Base-by-base conservation (phyloP, 2,797 vertebrate species). In the Schizopygopsis pylzovi region DNA sequence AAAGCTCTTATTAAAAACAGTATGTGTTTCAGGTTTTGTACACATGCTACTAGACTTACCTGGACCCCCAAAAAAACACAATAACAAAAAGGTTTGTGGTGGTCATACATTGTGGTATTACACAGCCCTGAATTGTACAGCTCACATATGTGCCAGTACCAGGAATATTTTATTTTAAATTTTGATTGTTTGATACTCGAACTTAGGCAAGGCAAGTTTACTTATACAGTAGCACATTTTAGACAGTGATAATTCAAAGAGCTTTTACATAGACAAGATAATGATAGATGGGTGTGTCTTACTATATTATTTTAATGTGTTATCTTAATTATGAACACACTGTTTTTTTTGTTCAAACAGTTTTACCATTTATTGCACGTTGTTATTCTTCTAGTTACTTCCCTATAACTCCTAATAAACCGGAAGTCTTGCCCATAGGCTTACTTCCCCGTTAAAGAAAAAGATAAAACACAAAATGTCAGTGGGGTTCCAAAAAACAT, bases 1-100 rank as follows among this genome's bases (percentile, higher is more conserved):
- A 72, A 82, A 78, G 67, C 63, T 56, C 25, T 56, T 20, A 82
- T 83, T 63, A 75, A 71, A 43, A 87, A 85, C 13, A 85, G 28
- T 49, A 81, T 59, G 54, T 65, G 54, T 80, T 73, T 33, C 1
- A 1, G n/a, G 12, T 72, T 73, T 73, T 49, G 68, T 49, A 54
- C 33, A 52, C 56, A 22, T 52, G 45, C 28, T 73, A 43, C 68
- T 28, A 9, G 9, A 79, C 8, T 79, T 67, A 72, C 41, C 67
- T 71, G 8, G 52, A 72, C 76, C 25, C 13, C 43, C 75, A 12
- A 54, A 8, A 22, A 9, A 59, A 71, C 1, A 54, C 6, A 39
- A 39, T 6, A 39, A 47, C 5, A 63, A 52, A 73, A 49, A 13
- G 0, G 0, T 47, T 79, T 79, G 7, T 3, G 22, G 39, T 22